Evolutionary conservation across 1,140 invertebrate genomes (phyloP).

Genomic region (Anoplolepis gracilipes): DNA sequence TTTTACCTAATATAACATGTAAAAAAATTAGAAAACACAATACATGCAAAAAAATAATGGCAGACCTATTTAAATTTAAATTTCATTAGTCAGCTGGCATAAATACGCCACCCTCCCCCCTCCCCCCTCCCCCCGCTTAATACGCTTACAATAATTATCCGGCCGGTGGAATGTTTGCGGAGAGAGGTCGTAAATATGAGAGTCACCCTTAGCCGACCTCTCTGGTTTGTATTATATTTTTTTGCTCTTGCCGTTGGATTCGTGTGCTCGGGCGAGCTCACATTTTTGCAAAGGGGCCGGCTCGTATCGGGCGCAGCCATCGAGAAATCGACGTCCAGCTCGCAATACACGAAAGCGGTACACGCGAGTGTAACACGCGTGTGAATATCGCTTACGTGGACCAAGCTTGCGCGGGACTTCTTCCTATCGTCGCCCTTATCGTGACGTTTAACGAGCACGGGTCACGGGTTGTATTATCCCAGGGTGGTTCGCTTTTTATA

Average conservation of each 20-base stretch:
- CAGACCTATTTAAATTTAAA: conserved; percentile 5
- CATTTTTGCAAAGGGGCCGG: conserved; percentile 49
- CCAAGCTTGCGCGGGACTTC: conserved; percentile 43
- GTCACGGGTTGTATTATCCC: conserved; percentile 61
- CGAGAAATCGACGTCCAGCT: conserved; percentile 44
- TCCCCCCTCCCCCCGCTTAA: background rate
- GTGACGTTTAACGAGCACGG: conserved; percentile 57
- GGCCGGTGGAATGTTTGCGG: conserved; percentile 21
- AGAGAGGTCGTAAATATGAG: conserved; percentile 39
- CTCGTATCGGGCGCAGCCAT: conserved; percentile 43
- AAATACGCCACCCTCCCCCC: no score
- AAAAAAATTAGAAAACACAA: background rate
- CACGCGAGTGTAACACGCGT: conserved; percentile 42
- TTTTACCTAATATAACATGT: background rate
- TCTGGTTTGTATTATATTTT: conserved; percentile 37
- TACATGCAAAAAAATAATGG: background rate
- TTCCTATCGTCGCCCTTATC: conserved; percentile 64
- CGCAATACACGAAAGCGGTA: conserved; percentile 29
- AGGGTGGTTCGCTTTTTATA: conserved; percentile 54
- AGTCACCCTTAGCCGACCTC: conserved; percentile 28
- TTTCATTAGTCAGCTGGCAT: background rate
- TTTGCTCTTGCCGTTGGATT: conserved; percentile 11
- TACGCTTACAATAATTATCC: background rate
- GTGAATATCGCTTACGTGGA: conserved; percentile 59
- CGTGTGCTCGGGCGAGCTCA: conserved; percentile 43